phyloP scores from a whole-genome alignment of 1,140 invertebrate genomes.

The Conus betulinus region DNA sequence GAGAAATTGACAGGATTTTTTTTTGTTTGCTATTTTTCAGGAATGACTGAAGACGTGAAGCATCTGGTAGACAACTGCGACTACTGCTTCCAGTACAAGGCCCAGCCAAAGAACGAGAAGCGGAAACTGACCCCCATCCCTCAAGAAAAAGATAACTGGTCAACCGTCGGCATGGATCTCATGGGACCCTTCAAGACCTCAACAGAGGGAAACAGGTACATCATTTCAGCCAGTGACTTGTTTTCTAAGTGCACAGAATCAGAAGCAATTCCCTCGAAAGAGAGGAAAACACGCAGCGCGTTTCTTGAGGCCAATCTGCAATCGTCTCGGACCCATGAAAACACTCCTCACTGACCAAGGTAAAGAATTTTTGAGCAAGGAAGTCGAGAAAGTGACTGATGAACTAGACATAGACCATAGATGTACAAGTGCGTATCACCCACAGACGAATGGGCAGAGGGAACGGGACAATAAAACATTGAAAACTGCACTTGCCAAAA shows the following conservation, averaged over 20 bases:
- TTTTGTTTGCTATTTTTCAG: too few relatives aligned
- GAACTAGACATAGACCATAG: conserved; percentile 21
- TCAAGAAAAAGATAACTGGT: too few relatives aligned
- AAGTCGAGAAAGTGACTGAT: conserved; percentile 24
- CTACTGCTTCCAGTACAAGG: too few relatives aligned
- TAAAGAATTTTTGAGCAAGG: conserved; percentile 27
- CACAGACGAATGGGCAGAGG: conserved; percentile 33
- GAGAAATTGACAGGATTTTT: too few relatives aligned
- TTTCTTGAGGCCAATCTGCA: background rate
- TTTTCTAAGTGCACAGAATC: conserved; percentile 32
- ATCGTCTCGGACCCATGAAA: conserved; percentile 22
- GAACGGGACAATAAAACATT: conserved; percentile 17
- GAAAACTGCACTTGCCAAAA: background rate
- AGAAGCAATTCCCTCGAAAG: conserved; percentile 18
- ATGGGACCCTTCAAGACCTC: too few relatives aligned
- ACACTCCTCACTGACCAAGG: conserved; percentile 30
- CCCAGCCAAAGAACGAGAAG: too few relatives aligned
- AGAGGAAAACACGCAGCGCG: background rate
- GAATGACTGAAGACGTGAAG: too few relatives aligned
- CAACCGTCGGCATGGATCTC: too few relatives aligned
- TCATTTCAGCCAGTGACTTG: conserved; percentile 3
- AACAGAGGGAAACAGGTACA: background rate
- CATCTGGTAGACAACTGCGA: too few relatives aligned
- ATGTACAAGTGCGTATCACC: conserved; percentile 19
- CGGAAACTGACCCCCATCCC: too few relatives aligned